Evolutionary conservation across 2,888 invertebrate species (phyloP).

Genomic region (Meta bourneti): DNA sequence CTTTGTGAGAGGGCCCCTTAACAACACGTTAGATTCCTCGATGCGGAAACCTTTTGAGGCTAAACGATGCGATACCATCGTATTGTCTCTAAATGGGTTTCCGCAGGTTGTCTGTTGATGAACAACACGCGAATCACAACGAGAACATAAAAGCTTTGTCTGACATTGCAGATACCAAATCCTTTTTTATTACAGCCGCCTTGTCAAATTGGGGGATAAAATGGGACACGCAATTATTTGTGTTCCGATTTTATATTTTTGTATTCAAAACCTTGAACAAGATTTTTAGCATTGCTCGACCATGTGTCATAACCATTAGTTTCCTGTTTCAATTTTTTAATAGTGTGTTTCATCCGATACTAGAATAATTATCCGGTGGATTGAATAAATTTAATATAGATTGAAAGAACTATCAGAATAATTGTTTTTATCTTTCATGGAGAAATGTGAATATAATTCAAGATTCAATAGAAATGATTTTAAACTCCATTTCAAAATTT

Average conservation of each 20-base stretch:
- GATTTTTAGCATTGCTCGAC: not conserved
- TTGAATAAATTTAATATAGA: too few species aligned
- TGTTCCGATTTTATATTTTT: not conserved
- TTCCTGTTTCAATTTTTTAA: not conserved
- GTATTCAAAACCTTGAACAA: not conserved
- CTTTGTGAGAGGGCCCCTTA: not conserved
- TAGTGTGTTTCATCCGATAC: not conserved
- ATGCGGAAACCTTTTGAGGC: slow-evolving; percentile 42
- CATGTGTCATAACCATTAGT: not conserved
- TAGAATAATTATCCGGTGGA: too few species aligned
- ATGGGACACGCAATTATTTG: slow-evolving; percentile 28
- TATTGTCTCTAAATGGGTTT: slow-evolving; percentile 51
- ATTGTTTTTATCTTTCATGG: too few species aligned
- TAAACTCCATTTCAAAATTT: too few species aligned
- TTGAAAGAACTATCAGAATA: too few species aligned
- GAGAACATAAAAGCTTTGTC: slow-evolving; percentile 42
- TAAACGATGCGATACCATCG: slow-evolving; percentile 38
- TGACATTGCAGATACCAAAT: slow-evolving; percentile 2
- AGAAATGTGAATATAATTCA: too few species aligned
- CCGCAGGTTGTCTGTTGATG: slow-evolving; percentile 33
- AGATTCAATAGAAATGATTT: too few species aligned
- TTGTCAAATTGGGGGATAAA: slow-evolving; percentile 54
- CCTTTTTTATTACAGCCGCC: slow-evolving; percentile 31
- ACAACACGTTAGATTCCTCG: slow-evolving; percentile 23
- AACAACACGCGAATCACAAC: slow-evolving; percentile 33